phyloP scores from a whole-genome alignment of 2,888 invertebrate species.

The Brenthis ino region DNA sequence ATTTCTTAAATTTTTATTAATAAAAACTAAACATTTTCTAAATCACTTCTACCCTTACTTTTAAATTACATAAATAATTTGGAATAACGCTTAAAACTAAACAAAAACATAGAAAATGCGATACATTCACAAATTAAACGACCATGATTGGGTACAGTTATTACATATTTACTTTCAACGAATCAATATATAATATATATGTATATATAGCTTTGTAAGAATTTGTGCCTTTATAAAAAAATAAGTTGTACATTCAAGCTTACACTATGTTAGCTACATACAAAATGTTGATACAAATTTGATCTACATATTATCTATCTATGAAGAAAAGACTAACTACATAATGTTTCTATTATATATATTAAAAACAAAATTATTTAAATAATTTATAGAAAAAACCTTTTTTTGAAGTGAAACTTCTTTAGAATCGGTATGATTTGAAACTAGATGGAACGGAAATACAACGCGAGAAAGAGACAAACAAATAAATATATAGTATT shows the following conservation, averaged over 20 bases:
- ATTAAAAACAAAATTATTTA: background rate
- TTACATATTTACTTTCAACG: background rate
- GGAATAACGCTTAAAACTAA: constrained; percentile 47
- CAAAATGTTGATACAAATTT: constrained; percentile 8
- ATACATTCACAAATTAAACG: constrained; percentile 19
- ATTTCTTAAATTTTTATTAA: constrained; percentile 38
- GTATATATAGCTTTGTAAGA: background rate
- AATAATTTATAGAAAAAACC: background rate
- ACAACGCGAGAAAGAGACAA: no score
- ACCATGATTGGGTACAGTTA: background rate
- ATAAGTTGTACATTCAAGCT: constrained; percentile 18
- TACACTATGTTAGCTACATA: background rate
- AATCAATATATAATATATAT: background rate
- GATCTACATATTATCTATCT: background rate
- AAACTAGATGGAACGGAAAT: no score
- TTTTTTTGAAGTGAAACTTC: background rate
- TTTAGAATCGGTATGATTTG: no score
- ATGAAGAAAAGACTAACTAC: background rate
- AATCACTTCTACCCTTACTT: constrained; percentile 38
- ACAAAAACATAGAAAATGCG: constrained; percentile 41
- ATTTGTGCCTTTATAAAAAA: constrained; percentile 19
- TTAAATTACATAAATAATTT: constrained; percentile 46
- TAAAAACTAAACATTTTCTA: constrained; percentile 43
- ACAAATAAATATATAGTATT: no score
- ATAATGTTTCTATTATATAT: background rate